Evolutionary conservation across 2,797 vertebrate species (phyloP), one percentile per base, ranked within the genome.

Genomic region (Bradypus variegatus): DNA sequence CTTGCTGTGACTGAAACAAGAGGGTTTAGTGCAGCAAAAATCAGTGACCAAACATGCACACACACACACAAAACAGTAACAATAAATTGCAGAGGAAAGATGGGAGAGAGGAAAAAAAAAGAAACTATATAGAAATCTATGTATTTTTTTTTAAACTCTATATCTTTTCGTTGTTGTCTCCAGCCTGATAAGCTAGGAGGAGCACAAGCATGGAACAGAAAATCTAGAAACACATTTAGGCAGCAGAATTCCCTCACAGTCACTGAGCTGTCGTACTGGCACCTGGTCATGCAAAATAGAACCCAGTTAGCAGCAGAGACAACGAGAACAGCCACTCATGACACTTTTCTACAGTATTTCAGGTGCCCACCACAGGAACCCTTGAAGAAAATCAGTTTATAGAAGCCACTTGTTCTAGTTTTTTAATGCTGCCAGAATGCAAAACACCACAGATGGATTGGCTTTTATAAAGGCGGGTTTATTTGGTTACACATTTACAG

Each of bases 321-420:
- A 95, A 95, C 85, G 89, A 93, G 96, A 91, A 94, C 95, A 96
- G 93, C 95, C 96, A 96, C 93, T 96, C 94, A 94, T 95, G 96
- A 97, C 95, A 96, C 97, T 98, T 98, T 98, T 97, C 97, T 97
- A 98, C 98, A 98, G 98, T 98, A 98, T 98, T 98, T 98, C 97
- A 98, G 98, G 98, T 98, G 97, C 97, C 97, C 98, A 98, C 98
- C 97, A 98, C 97, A 98, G 97, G 97, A 98, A 98, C 98, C 98
- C 98, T 97, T 96, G 97, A 97, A 97, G 96, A 98, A 98, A 97
- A 98, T 97, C 98, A 98, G 98, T 98, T 98, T 97, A 97, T 98
- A 98, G 97, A 98, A 97, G 97, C 97, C 97, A 96, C 97, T 97
- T 98, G 98, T 99, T 99, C 99, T 45, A 45, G 41, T 45, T 45